A percentile compares a stretch with the other conserved stretches of the same genome.
Conservation (phyloP, 2,113 vertebrate genomes). For the Bostrychus sinensis region DNA sequence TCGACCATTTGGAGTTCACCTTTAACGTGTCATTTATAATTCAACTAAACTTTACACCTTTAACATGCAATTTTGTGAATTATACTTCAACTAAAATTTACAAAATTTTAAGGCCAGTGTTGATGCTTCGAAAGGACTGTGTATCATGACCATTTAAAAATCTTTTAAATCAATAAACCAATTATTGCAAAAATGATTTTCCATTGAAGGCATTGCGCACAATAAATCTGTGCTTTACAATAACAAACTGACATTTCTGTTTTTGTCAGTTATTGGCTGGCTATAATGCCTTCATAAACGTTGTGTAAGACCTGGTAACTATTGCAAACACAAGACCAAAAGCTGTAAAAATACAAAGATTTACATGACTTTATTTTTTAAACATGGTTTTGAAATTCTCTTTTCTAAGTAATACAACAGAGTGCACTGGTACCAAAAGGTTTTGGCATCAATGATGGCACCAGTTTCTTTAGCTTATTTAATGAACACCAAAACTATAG, state of each 20-base stretch:
- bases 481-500: no score
- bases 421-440: background rate
- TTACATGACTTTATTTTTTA: background rate
- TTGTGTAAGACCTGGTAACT: background rate
- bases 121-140: slow-evolving; percentile 7
- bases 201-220: slow-evolving; percentile 2
- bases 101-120: background rate
- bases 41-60: background rate
- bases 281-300: background rate
- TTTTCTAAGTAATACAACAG: background rate
- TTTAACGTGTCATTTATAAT: slow-evolving; percentile 3
- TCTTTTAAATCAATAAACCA: background rate
- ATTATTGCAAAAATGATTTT: background rate
- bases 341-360: background rate
- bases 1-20: slow-evolving; percentile 43
- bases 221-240: slow-evolving; percentile 5
- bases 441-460: background rate
- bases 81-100: background rate
- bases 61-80: slow-evolving; percentile 9
- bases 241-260: background rate
- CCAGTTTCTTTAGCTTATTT: background rate
- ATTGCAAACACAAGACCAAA: background rate
- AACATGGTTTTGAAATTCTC: background rate
- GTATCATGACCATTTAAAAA: slow-evolving; percentile 8
- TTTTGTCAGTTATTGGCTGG: background rate